phyloP scores from a whole-genome alignment of 2,888 invertebrate genomes.

The Linnaemya vulpina region DNA sequence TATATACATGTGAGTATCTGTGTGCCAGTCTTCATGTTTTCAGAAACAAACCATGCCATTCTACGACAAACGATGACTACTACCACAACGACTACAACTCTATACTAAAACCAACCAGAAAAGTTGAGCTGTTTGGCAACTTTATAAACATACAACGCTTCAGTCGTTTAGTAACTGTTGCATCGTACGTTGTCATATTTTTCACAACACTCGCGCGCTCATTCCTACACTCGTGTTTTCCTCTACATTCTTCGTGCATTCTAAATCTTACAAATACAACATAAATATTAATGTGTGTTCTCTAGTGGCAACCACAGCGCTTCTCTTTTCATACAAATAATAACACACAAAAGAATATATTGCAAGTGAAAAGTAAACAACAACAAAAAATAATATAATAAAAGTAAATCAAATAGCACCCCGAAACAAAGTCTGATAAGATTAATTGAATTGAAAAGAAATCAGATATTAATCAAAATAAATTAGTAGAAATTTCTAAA shows the following conservation, averaged over 20 bases:
- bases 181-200: constrained; percentile 80
- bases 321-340: constrained; percentile 26
- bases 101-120: constrained; percentile 64
- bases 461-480: not conserved
- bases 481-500: constrained; percentile 25
- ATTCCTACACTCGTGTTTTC: constrained; percentile 50
- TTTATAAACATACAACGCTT: constrained; percentile 79
- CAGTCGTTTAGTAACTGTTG: constrained; percentile 83
- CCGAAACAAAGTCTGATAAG: constrained; percentile 54
- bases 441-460: constrained; percentile 29
- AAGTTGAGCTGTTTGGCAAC: constrained; percentile 80
- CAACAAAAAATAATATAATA: not conserved
- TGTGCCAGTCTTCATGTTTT: constrained; percentile 59
- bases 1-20: constrained; percentile 30
- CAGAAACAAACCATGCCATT: constrained; percentile 67
- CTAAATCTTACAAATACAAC: constrained; percentile 56
- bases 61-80: constrained; percentile 62
- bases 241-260: constrained; percentile 55
- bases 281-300: constrained; percentile 50
- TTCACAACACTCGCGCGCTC: constrained; percentile 60
- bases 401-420: not conserved
- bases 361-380: not conserved
- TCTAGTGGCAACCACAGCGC: constrained; percentile 44
- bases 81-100: constrained; percentile 50
- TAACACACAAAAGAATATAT: not conserved